phyloP scores from a whole-genome alignment of 1,140 invertebrate species.

The Spodoptera litura region DNA sequence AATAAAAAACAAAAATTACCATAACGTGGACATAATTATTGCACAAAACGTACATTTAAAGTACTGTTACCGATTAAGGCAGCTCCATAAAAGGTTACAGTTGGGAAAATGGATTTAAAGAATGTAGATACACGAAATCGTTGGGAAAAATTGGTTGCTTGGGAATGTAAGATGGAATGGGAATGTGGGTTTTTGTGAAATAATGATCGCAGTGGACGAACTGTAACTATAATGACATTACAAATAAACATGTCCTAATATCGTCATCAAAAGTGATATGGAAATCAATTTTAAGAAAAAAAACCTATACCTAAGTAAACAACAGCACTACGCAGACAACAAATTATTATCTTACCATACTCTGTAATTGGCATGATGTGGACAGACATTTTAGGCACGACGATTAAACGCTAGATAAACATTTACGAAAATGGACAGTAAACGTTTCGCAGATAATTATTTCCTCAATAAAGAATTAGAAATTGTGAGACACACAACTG shows the following conservation, averaged over 20 bases:
- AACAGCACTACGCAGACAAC: too few species aligned
- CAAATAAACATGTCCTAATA: background rate
- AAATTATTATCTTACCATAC: too few species aligned
- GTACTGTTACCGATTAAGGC: constrained; percentile 12
- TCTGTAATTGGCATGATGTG: too few species aligned
- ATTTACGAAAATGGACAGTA: background rate
- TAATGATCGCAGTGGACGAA: too few species aligned
- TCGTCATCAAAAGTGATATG: background rate
- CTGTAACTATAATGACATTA: too few species aligned
- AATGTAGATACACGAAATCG: background rate
- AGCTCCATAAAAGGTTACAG: constrained; percentile 9
- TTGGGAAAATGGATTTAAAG: background rate
- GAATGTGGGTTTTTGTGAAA: too few species aligned
- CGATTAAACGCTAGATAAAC: background rate
- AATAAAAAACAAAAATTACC: constrained; percentile 54
- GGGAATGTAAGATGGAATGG: too few species aligned
- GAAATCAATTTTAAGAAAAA: background rate
- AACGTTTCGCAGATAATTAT: constrained; percentile 5
- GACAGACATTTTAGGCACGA: too few species aligned
- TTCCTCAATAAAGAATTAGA: constrained; percentile 34
- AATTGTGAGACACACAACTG: constrained; percentile 13
- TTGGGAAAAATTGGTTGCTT: background rate
- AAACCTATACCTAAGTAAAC: background rate
- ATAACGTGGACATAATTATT: constrained; percentile 43
- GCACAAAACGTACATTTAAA: constrained; percentile 31